Conservation (phyloP, 2,797 vertebrate genomes). For the Mormyrus proboscirostris region DNA sequence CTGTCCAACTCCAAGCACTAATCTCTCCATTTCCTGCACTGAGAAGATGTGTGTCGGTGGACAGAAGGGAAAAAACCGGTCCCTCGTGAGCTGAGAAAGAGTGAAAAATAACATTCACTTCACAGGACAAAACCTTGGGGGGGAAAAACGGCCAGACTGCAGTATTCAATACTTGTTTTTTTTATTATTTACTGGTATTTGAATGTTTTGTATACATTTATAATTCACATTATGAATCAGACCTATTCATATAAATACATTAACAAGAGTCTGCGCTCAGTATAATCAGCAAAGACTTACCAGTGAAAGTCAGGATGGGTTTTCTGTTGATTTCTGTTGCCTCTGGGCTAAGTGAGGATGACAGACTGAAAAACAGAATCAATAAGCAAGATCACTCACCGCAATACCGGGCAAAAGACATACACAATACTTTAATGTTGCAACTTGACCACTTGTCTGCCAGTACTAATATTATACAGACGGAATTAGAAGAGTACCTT, state of each 20-base stretch:
- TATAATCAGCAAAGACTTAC: slow-evolving; percentile 45
- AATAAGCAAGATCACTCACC: background rate
- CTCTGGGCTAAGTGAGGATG: slow-evolving; percentile 77
- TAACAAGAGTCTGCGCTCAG: background rate
- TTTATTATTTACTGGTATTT: background rate
- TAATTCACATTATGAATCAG: background rate
- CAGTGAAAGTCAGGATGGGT: slow-evolving; percentile 69
- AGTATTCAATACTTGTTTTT: background rate
- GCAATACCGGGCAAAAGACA: background rate
- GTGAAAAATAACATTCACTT: background rate
- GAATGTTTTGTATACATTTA: background rate
- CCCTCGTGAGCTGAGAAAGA: slow-evolving; percentile 69
- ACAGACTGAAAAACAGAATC: slow-evolving; percentile 56
- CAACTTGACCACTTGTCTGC: background rate
- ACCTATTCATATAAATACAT: background rate
- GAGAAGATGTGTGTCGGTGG: slow-evolving; percentile 65
- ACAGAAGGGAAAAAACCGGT: slow-evolving; percentile 72
- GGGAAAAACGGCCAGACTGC: background rate
- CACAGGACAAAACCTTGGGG: background rate
- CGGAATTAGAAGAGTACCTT: background rate
- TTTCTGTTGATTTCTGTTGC: slow-evolving; percentile 67
- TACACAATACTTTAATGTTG: background rate
- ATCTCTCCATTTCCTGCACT: slow-evolving; percentile 72
- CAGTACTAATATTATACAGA: background rate
- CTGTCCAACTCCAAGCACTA: slow-evolving; percentile 79